Evolutionary conservation across 2,113 vertebrate genomes (phyloP).

Genomic region (Ailuropoda melanoleuca): DNA sequence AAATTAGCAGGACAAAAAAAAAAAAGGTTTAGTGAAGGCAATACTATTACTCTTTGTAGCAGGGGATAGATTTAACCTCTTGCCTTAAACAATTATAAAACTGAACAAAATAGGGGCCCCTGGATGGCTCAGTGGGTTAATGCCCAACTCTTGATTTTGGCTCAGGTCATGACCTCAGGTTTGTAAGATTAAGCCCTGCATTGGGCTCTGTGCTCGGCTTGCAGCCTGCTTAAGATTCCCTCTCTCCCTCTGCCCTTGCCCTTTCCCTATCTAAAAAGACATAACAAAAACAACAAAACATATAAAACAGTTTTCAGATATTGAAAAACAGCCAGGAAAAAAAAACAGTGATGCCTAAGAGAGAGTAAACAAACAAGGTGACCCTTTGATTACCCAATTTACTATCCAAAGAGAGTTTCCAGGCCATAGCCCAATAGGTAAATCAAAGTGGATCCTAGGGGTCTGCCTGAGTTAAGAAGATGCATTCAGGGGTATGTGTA

Average conservation of each 20-base stretch:
- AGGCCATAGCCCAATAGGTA: neutral
- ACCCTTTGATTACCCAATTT: neutral
- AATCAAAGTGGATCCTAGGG: neutral
- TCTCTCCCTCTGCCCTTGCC: neutral
- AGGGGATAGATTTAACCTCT: neutral
- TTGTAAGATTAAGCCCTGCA: neutral
- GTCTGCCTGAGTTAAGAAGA: neutral
- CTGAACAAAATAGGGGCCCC: neutral
- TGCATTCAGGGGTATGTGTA: neutral
- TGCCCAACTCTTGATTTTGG: neutral
- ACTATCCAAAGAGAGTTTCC: neutral
- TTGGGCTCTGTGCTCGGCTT: neutral
- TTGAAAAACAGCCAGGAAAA: neutral
- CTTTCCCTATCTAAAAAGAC: neutral
- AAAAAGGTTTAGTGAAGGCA: constrained; percentile 12
- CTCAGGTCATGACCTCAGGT: neutral
- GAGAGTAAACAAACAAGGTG: neutral
- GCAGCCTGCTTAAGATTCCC: neutral
- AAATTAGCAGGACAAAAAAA: neutral
- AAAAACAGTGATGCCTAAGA: neutral
- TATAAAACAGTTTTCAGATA: constrained; percentile 26
- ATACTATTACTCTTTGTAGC: neutral
- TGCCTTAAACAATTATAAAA: neutral
- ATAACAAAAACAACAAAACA: neutral
- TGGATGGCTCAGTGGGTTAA: neutral